These are phyloP conservation scores for Apteryx mantelli DNA, from an alignment of 2,113 vertebrate genomes.

Conservation along the genomic window DNA sequence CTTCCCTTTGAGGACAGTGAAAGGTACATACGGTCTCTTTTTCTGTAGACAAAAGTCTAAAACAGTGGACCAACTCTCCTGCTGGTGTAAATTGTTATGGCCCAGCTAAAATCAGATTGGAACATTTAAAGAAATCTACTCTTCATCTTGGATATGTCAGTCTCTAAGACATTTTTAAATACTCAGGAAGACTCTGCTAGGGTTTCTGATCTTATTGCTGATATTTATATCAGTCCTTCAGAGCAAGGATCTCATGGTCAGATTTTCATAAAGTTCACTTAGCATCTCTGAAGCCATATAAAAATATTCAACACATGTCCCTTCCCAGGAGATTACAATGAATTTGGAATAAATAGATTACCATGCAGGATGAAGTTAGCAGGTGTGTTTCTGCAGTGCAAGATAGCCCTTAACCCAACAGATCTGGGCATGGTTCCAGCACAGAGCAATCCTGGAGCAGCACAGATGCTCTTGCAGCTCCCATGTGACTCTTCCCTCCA, in stretches of 20 bases:
- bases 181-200: neutral
- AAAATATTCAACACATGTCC: neutral
- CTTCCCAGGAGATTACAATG: neutral
- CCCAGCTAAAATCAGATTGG: neutral
- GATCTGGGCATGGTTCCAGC: neutral
- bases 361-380: neutral
- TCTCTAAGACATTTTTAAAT: neutral
- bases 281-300: neutral
- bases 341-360: neutral
- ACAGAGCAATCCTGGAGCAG: neutral
- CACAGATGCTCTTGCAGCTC: neutral
- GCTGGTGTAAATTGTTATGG: neutral
- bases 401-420: neutral
- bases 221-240: neutral
- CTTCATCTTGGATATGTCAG: neutral
- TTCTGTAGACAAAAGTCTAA: neutral
- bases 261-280: neutral
- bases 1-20: neutral
- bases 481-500: neutral
- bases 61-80: neutral
- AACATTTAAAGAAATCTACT: neutral
- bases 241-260: neutral
- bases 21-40: neutral
- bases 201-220: neutral
- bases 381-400: neutral